Conservation (phyloP, 2,797 vertebrate species). For the Tamandua tetradactyla region DNA sequence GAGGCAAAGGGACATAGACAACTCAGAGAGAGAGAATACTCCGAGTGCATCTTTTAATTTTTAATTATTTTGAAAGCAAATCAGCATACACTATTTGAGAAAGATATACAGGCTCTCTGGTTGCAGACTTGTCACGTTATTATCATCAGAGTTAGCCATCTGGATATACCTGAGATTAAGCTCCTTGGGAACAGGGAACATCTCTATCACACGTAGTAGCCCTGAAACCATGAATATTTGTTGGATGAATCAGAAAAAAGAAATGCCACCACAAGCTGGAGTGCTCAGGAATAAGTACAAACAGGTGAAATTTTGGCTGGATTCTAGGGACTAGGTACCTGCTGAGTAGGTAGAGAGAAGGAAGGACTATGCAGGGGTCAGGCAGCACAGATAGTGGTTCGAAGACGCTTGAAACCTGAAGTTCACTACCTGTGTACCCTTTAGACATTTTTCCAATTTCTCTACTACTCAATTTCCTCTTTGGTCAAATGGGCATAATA, state of each 20-base stretch:
- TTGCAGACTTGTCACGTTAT: neutral
- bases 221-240: neutral
- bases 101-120: neutral
- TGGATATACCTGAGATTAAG: neutral
- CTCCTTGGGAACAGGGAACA: neutral
- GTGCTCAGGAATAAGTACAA: neutral
- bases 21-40: neutral
- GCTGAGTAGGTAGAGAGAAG: neutral
- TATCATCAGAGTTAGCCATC: neutral
- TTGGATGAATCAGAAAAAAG: neutral
- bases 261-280: neutral
- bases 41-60: neutral
- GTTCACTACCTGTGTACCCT: neutral
- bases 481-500: neutral
- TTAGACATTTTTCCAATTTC: neutral
- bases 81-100: neutral
- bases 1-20: neutral
- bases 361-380: neutral
- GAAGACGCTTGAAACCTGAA: neutral
- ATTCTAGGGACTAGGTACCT: neutral
- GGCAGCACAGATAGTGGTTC: accelerated
- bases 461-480: neutral
- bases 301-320: neutral
- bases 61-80: neutral
- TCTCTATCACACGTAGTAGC: neutral